Evolutionary conservation across 2,888 invertebrate genomes (phyloP).

Genomic region (Muscina levida): DNA sequence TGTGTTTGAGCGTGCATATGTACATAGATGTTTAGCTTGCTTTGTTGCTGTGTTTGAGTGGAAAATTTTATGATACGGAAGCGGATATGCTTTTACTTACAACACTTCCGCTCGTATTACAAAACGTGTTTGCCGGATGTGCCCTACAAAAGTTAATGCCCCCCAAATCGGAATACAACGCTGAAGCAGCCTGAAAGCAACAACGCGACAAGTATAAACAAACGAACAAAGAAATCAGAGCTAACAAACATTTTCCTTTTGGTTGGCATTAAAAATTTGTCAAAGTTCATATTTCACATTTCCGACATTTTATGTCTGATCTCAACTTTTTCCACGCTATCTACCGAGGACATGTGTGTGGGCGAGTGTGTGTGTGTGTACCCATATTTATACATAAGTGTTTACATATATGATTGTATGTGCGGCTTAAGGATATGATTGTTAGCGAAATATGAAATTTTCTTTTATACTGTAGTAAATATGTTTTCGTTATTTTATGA

Average conservation of each 20-base stretch:
- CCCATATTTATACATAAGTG: neutral
- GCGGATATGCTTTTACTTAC: constrained; percentile 76
- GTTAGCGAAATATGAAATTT: constrained; percentile 11
- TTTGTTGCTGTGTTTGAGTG: too few species aligned
- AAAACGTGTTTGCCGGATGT: constrained; percentile 29
- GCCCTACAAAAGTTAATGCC: constrained; percentile 7
- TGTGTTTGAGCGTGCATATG: constrained; percentile 8
- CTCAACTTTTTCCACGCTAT: neutral
- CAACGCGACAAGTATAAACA: neutral
- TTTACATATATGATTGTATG: neutral
- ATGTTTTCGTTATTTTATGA: neutral
- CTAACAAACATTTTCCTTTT: constrained; percentile 8
- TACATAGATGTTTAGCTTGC: neutral
- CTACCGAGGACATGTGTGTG: neutral
- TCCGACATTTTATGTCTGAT: constrained; percentile 65
- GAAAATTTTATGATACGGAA: constrained; percentile 69
- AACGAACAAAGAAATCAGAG: neutral
- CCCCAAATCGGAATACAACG: neutral
- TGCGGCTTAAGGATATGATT: constrained; percentile 13
- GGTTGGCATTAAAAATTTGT: constrained; percentile 73
- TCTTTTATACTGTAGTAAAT: neutral
- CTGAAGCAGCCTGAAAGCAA: neutral
- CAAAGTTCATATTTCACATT: constrained; percentile 76
- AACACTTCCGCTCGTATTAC: constrained; percentile 72
- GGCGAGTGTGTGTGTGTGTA: constrained; percentile 4